These are phyloP conservation scores for Chymomyza caudatula DNA, from an alignment of 2,888 invertebrate genomes.

Conservation along the genomic window DNA sequence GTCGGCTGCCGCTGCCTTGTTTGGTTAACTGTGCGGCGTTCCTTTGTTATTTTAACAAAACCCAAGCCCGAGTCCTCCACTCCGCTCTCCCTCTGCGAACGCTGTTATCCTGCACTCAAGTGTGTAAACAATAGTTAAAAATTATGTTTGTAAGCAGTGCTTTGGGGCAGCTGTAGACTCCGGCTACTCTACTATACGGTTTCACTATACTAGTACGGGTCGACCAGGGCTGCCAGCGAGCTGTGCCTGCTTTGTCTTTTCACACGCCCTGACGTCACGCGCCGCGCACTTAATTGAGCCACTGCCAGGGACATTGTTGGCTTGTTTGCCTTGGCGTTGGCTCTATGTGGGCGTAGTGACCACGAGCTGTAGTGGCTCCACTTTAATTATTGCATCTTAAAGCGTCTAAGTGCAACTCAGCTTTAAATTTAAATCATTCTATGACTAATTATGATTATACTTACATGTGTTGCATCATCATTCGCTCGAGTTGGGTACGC, in stretches of 20 bases:
- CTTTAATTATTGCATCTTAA: neutral
- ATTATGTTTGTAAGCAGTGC: conserved; percentile 67
- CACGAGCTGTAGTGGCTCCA: neutral
- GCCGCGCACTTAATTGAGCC: conserved; percentile 60
- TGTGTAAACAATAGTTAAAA: conserved; percentile 73
- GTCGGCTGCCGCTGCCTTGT: conserved; percentile 21
- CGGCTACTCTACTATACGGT: conserved; percentile 3
- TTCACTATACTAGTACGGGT: neutral
- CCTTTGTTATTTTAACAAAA: conserved; percentile 15
- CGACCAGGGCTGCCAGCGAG: neutral
- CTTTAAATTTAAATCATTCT: neutral
- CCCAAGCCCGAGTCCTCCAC: neutral
- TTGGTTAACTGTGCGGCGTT: conserved; percentile 13
- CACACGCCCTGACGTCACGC: conserved; percentile 10
- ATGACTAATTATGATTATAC: neutral
- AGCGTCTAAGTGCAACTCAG: neutral
- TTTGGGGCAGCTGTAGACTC: conserved; percentile 9
- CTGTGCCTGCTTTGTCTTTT: conserved; percentile 35
- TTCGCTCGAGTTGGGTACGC: neutral
- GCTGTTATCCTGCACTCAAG: conserved; percentile 29
- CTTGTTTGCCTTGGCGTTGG: conserved; percentile 7
- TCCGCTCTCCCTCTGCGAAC: neutral
- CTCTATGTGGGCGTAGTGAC: neutral
- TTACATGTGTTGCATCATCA: neutral
- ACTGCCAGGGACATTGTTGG: conserved; percentile 42